Evolutionary conservation across 35 echinoderm and acorn worm genomes (phyloP).

Genomic region (Ophioderma brevispina): DNA sequence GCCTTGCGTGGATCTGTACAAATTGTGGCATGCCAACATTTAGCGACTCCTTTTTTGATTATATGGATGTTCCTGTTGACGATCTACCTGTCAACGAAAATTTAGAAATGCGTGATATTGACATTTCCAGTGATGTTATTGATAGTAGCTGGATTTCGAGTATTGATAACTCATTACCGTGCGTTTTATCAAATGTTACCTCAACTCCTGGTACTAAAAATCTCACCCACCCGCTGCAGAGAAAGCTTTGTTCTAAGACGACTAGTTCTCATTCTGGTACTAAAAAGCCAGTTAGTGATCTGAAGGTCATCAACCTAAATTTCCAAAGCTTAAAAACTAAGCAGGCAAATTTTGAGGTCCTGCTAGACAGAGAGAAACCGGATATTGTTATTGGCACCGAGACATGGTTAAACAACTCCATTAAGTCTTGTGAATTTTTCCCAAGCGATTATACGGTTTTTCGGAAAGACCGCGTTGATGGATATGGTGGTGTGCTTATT

Average conservation of each 20-base stretch:
- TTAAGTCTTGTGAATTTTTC: slow-evolving; percentile 8
- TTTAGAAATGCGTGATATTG: too few relatives aligned
- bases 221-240: too few relatives aligned
- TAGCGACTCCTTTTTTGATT: neutral
- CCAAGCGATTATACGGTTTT: slow-evolving; percentile 1
- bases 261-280: too few relatives aligned
- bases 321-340: slow-evolving; percentile 45
- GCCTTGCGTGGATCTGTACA: neutral
- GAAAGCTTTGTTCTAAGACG: too few relatives aligned
- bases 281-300: neutral
- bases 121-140: too few relatives aligned
- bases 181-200: too few relatives aligned
- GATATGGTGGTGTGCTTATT: slow-evolving; percentile 15
- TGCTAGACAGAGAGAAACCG: neutral
- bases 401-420: slow-evolving; percentile 7
- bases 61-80: too few relatives aligned
- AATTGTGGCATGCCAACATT: neutral
- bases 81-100: too few relatives aligned
- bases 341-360: neutral
- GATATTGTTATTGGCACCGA: slow-evolving; percentile 37
- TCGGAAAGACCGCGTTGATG: slow-evolving; percentile 22
- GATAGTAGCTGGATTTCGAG: too few relatives aligned
- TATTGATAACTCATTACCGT: too few relatives aligned
- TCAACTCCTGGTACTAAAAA: too few relatives aligned
- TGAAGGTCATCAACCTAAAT: slow-evolving; percentile 30